phyloP scores from a whole-genome alignment of 2,888 invertebrate species.

The Lymantria monacha region DNA sequence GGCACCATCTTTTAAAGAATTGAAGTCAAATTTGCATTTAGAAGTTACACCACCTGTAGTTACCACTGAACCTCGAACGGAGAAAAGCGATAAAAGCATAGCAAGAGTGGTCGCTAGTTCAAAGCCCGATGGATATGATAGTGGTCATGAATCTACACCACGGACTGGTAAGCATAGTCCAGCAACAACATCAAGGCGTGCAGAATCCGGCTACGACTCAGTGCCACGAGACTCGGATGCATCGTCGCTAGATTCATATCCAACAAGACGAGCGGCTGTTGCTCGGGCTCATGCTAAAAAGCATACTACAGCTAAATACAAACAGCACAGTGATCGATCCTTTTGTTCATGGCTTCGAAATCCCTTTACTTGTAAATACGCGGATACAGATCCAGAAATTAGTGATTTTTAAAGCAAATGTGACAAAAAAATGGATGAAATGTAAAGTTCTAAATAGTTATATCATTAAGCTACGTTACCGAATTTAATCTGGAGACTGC shows the following conservation, averaged over 20 bases:
- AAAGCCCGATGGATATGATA: slow-evolving; percentile 90
- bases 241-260: slow-evolving; percentile 90
- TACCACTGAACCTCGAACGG: slow-evolving; percentile 82
- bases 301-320: slow-evolving; percentile 84
- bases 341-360: slow-evolving; percentile 89
- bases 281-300: slow-evolving; percentile 77
- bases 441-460: slow-evolving; percentile 49
- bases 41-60: slow-evolving; percentile 81
- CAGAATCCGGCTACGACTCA: slow-evolving; percentile 96
- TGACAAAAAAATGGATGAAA: slow-evolving; percentile 42
- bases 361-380: slow-evolving; percentile 89
- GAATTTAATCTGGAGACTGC: slow-evolving; percentile 84
- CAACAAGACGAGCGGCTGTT: slow-evolving; percentile 73
- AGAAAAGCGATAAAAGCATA: slow-evolving; percentile 84
- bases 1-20: slow-evolving; percentile 83
- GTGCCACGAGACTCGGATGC: slow-evolving; percentile 94
- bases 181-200: slow-evolving; percentile 88
- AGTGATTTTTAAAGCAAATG: slow-evolving; percentile 80
- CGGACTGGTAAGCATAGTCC: slow-evolving; percentile 91
- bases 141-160: slow-evolving; percentile 92
- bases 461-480: slow-evolving; percentile 80
- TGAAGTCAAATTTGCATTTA: slow-evolving; percentile 73
- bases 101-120: slow-evolving; percentile 85
- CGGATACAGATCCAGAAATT: slow-evolving; percentile 86
- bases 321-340: slow-evolving; percentile 87